A percentile compares a stretch with the other conserved stretches of the same genome.
Conservation (phyloP, 2,888 invertebrate species). For the Cephus runcator region DNA sequence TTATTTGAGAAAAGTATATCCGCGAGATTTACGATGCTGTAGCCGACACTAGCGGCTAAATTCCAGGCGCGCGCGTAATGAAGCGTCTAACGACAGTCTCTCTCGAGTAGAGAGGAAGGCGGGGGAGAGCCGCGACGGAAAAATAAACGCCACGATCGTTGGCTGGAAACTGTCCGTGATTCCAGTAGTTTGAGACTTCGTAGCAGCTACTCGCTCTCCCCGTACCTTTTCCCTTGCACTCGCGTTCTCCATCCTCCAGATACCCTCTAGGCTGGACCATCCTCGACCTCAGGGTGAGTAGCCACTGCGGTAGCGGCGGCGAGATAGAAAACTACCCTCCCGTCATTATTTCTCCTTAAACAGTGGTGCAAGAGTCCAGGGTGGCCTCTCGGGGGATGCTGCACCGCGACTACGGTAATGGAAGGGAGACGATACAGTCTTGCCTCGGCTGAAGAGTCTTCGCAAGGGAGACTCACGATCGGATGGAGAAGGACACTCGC, state of each 20-base stretch:
- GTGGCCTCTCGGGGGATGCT: slow-evolving; percentile 27
- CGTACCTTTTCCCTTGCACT: not conserved
- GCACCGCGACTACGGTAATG: slow-evolving; percentile 13
- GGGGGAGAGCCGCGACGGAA: not conserved
- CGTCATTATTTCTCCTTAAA: slow-evolving; percentile 46
- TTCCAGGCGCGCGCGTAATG: slow-evolving; percentile 42
- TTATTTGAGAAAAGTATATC: not conserved
- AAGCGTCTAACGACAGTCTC: slow-evolving; percentile 48
- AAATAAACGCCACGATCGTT: slow-evolving; percentile 11
- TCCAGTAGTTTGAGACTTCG: not conserved
- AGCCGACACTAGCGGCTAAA: slow-evolving; percentile 34
- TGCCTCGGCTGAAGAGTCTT: not conserved
- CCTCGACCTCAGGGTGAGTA: slow-evolving; percentile 8
- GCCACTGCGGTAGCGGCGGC: not conserved
- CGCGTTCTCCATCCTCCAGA: not conserved
- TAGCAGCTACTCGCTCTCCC: not conserved
- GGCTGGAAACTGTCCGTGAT: slow-evolving; percentile 13
- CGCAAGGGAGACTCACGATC: not conserved
- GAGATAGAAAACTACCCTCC: slow-evolving; percentile 30
- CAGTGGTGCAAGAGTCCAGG: slow-evolving; percentile 28
- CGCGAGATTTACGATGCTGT: not conserved
- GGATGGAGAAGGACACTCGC: slow-evolving; percentile 19
- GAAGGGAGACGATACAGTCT: slow-evolving; percentile 15
- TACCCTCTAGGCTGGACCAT: not conserved
- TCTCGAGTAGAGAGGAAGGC: not conserved